Evolutionary conservation across 1,140 invertebrate genomes (phyloP), one percentile per base, ranked within the genome.

Genomic region (Hycleus cichorii): DNA sequence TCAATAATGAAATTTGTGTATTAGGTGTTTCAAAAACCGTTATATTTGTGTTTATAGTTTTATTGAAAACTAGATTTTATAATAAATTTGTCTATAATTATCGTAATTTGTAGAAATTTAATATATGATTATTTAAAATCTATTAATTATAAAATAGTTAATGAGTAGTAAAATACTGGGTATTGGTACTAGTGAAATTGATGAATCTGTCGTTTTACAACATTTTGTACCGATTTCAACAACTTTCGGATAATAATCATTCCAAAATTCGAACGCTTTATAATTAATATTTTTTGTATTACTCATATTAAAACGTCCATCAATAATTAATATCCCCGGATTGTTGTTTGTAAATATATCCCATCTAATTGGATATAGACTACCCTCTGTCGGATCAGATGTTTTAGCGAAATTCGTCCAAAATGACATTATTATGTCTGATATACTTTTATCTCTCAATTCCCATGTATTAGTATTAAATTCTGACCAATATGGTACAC

Each of bases 241-340:
- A 8, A 90, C 78, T 70, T 79, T 85, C 0, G 88, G 88, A 70
- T 88, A 90, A 66, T 89, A 88, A 39, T 88, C 80, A 65, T 88
- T 89, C 88, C 88, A 90, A 74, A 91, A 91, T 43, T 83, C 81
- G 59, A 90, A 79, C 6, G 85, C 81, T 66, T 85, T 87, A 67
- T 88, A 89, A 74, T 89, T 83, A 1, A 89, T 77, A 7, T 73
- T 78, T 1, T 71, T 75, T 1, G 80, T 65, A 52, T 83, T 79
- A 59, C 82, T 85, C 81, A 89, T 89, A 52, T 84, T 85, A 59
- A 88, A 85, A 59, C 80, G 87, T 47, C 81, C 80, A 64, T 89
- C 85, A 39, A 90, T 83, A 10, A 88, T 81, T 25, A 90, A 75
- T 60, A 86, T 79, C 0, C 81, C 79, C 1, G 86, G 86, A 48